phyloP scores from a whole-genome alignment of 2,888 invertebrate genomes.

The Cryptocheilus praepositus region DNA sequence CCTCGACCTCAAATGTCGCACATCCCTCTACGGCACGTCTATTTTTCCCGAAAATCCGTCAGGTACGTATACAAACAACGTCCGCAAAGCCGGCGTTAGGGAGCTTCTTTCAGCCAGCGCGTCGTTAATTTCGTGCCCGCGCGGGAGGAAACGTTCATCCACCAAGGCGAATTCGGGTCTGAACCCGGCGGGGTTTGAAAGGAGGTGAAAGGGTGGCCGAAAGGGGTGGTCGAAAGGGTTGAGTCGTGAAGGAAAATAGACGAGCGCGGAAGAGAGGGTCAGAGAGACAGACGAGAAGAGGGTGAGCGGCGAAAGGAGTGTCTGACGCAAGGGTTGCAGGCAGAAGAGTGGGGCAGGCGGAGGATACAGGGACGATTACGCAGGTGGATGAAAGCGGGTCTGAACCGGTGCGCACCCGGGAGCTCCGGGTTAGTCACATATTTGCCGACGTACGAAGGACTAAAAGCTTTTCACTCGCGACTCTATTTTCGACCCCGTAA shows the following conservation, averaged over 20 bases:
- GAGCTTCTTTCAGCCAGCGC: constrained; percentile 35
- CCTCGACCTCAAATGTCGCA: no score
- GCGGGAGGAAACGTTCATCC: constrained; percentile 37
- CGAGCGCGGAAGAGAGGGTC: background rate
- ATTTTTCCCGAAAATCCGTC: background rate
- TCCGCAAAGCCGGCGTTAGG: background rate
- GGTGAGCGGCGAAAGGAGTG: constrained; percentile 19
- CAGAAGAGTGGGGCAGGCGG: constrained; percentile 5
- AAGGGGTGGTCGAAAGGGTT: background rate
- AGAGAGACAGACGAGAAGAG: constrained; percentile 23
- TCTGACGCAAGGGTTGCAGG: constrained; percentile 9
- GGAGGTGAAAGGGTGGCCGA: background rate
- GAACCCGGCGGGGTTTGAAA: background rate
- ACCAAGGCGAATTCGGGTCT: constrained; percentile 10
- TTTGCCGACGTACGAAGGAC: constrained; percentile 64
- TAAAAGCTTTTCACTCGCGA: constrained; percentile 65
- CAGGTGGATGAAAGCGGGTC: constrained; percentile 57
- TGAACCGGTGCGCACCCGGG: constrained; percentile 28
- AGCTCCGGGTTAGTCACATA: constrained; percentile 66
- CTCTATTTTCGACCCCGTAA: constrained; percentile 62
- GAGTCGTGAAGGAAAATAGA: background rate
- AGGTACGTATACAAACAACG: background rate
- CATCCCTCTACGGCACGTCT: no score
- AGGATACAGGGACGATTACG: constrained; percentile 54
- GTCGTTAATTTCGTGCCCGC: constrained; percentile 42